Conservation (phyloP, 2,888 invertebrate genomes). For the Metacarcinus magister region DNA sequence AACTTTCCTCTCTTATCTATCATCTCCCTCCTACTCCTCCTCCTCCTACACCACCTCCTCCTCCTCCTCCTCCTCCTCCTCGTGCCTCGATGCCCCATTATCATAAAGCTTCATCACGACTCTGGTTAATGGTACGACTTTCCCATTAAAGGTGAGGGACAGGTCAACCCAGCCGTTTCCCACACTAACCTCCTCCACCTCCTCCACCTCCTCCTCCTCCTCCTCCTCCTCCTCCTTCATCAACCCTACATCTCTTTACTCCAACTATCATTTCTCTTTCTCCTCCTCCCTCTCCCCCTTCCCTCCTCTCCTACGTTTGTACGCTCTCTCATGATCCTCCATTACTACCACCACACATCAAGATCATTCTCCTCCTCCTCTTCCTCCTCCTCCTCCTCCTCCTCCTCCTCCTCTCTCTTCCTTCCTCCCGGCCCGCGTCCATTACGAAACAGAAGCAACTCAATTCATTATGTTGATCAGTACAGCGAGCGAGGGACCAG, state of each 20-base stretch:
- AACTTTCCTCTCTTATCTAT: background rate
- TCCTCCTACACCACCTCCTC: background rate
- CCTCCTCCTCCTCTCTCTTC: no score
- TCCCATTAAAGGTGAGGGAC: slow-evolving; percentile 23
- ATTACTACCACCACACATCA: no score
- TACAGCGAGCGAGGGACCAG: no score
- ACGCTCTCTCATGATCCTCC: no score
- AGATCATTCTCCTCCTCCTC: no score
- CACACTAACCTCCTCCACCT: background rate
- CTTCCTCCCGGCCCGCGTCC: no score
- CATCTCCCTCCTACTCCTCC: background rate
- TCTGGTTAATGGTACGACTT: background rate
- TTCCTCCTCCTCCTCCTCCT: no score
- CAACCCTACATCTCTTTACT: background rate
- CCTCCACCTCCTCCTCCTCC: background rate
- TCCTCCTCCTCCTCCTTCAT: background rate
- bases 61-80: background rate
- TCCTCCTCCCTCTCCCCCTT: background rate
- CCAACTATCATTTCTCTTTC: background rate
- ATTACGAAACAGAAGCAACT: no score
- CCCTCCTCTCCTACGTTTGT: background rate
- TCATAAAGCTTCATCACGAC: background rate
- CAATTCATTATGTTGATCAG: no score
- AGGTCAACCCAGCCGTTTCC: background rate
- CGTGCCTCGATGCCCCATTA: no score